Percentiles rank a stretch among this genome's conserved stretches.
Evolutionary conservation across 2,888 invertebrate species (phyloP).

Genomic region (Agonopterix alstromeriana): DNA sequence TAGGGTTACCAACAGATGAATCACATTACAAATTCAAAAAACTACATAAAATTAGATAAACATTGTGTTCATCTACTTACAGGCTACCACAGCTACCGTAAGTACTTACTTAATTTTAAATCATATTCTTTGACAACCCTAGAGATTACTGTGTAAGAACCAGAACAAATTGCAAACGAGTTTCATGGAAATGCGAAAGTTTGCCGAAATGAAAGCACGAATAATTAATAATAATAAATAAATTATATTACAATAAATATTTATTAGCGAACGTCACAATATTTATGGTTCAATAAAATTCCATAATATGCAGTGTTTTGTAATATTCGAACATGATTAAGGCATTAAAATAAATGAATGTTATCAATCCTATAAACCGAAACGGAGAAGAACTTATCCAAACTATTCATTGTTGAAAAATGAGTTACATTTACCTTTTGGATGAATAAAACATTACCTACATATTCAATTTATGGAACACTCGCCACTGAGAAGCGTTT

Average conservation of each 20-base stretch:
- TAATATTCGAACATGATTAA: slow-evolving; percentile 18
- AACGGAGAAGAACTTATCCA: too few species aligned
- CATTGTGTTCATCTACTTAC: too few species aligned
- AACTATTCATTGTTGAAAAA: too few species aligned
- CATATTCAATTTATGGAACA: too few species aligned
- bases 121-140: slow-evolving; percentile 28
- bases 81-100: too few species aligned
- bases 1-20: too few species aligned
- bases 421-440: too few species aligned
- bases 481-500: too few species aligned
- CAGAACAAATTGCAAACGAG: slow-evolving; percentile 56
- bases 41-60: too few species aligned
- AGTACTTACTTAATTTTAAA: background rate
- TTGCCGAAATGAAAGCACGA: slow-evolving; percentile 38
- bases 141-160: slow-evolving; percentile 18
- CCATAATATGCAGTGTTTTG: slow-evolving; percentile 22
- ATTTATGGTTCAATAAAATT: slow-evolving; percentile 42
- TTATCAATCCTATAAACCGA: background rate
- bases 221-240: slow-evolving; percentile 30
- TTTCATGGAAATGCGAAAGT: slow-evolving; percentile 54
- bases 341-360: background rate
- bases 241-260: slow-evolving; percentile 53
- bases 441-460: too few species aligned
- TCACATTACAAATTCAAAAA: too few species aligned
- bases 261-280: slow-evolving; percentile 29